A percentile compares a stretch with the other conserved stretches of the same genome.
Conservation (phyloP, 2,797 vertebrate species). For the Paramormyrops hopkinsi region DNA sequence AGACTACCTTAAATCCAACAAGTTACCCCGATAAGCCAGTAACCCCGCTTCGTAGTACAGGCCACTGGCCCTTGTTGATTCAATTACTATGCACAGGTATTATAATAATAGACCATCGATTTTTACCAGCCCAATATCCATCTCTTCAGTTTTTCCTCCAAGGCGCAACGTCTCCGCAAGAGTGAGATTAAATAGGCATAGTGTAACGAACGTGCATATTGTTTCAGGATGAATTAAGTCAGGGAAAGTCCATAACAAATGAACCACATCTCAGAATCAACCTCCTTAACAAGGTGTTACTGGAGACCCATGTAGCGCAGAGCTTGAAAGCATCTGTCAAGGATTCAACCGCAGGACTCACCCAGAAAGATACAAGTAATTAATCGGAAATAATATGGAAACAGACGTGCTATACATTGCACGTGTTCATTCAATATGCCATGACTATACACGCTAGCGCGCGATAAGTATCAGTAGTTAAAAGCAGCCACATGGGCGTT, state of each 20-base stretch:
- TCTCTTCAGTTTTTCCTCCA: not conserved
- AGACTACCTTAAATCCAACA: no score
- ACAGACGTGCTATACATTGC: not conserved
- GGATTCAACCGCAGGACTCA: not conserved
- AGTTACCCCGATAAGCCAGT: no score
- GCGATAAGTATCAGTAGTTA: not conserved
- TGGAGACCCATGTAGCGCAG: not conserved
- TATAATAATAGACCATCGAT: not conserved
- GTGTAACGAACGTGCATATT: not conserved
- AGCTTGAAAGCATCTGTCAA: not conserved
- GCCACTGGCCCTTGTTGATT: not conserved
- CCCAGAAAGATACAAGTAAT: not conserved
- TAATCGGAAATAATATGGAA: not conserved
- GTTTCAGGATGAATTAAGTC: not conserved
- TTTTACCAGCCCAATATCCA: not conserved
- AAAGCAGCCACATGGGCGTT: not conserved
- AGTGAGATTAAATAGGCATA: not conserved
- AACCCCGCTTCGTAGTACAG: no score
- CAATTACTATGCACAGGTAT: not conserved
- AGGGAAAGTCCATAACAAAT: not conserved
- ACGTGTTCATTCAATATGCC: not conserved
- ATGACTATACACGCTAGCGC: not conserved
- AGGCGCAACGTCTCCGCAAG: not conserved
- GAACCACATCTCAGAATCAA: not conserved
- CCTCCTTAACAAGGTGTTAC: not conserved